phyloP scores from a whole-genome alignment of 1,140 invertebrate genomes.

The honey bee (Apis mellifera) region DNA sequence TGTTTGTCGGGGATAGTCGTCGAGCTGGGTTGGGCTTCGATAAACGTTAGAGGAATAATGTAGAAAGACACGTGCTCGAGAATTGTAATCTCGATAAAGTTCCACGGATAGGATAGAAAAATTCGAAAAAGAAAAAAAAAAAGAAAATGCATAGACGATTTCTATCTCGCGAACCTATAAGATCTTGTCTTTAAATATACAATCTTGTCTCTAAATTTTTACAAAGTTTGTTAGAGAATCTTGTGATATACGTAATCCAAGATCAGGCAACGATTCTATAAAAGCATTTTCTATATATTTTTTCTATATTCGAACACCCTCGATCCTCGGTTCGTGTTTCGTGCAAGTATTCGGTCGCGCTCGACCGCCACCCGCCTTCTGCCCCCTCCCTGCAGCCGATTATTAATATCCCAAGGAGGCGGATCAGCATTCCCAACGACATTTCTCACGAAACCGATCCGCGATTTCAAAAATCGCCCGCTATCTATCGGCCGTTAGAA shows the following conservation, averaged over 20 bases:
- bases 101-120: no score
- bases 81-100: constrained; percentile 10
- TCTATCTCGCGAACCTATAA: no score
- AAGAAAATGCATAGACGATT: neutral
- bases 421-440: constrained; percentile 45
- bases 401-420: constrained; percentile 48
- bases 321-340: neutral
- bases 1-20: constrained; percentile 5
- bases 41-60: constrained; percentile 1
- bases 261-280: no score
- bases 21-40: constrained; percentile 5
- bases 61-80: neutral
- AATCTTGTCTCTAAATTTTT: no score
- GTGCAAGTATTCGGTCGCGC: neutral
- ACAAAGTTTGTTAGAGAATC: no score
- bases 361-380: constrained; percentile 20
- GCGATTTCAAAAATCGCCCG: constrained; percentile 24
- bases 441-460: constrained; percentile 37
- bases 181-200: no score
- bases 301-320: no score
- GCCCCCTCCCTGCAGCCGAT: neutral
- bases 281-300: no score
- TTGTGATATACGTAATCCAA: no score
- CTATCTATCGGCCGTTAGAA: constrained; percentile 48
- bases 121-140: no score